Evolutionary conservation across 2,888 invertebrate species (phyloP), one percentile per base, ranked within the genome.

Genomic region (Dicyrtoma fusca): DNA sequence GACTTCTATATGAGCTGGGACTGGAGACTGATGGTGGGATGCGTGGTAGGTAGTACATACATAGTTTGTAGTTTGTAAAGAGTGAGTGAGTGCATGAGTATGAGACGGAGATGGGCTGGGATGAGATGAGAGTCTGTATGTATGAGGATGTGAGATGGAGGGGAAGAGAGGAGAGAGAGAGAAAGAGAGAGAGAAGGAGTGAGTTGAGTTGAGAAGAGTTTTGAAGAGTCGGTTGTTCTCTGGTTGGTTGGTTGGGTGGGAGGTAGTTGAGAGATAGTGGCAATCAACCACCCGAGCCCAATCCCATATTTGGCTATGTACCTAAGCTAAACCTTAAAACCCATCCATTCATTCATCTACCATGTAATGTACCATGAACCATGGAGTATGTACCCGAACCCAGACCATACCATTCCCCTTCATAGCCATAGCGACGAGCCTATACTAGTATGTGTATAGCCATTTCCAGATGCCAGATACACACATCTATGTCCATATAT

Each of bases 261-360:
- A 75, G 74, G 77, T 74, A 74, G 69, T 70, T 68, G 63, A 68
- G 71, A 74, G 76, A 76, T 75, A 75, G 76, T 76, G 76, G 76
- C 75, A 76, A 75, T 77, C 75, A 78, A 78, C 75, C 72, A 77
- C 74, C 74, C 73, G 75, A 77, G 76, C 75, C 80, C 81, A 79
- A 80, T 81, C 80, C 81, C 81, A 81, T 81, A 81, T 81, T 81
- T 81, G 81, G 81, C 78, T 80, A 34, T 34, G 34, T 34, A 34
- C 34, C 34, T 34, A 34, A 34, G 34, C 34, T 34, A 34, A 34
- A 34, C 34, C 34, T 34, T 34, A 34, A 34, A 34, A 34, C 34
- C 34, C 34, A 34, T 34, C 34, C 34, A 34, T 34, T 34, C 34
- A 34, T 34, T 34, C 34, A 34, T 34, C 34, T 8, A 34, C 34